Conservation (phyloP, 1,140 invertebrate genomes). For the Leptopilina boulardi region DNA sequence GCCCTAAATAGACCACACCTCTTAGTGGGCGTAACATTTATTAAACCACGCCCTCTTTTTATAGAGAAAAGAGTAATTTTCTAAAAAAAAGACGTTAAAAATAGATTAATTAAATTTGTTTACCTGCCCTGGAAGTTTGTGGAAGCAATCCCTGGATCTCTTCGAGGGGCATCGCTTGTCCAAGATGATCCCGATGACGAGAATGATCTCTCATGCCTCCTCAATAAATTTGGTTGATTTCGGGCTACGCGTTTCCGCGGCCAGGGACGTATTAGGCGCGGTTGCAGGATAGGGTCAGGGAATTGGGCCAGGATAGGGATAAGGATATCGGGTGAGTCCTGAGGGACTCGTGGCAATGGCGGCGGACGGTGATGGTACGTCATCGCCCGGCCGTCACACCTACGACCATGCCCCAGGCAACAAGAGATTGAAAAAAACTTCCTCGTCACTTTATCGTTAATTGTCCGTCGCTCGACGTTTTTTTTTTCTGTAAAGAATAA, state of each 20-base stretch:
- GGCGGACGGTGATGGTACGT: conserved; percentile 66
- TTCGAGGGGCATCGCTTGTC: conserved; percentile 68
- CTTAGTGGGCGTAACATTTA: too few species aligned
- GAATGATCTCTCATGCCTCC: conserved; percentile 68
- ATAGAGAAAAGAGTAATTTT: too few species aligned
- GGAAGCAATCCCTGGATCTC: conserved; percentile 68
- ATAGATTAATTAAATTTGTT: neutral
- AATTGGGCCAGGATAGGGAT: conserved; percentile 47
- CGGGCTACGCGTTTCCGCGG: conserved; percentile 5
- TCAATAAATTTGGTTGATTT: conserved; percentile 22
- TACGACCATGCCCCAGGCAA: conserved; percentile 63
- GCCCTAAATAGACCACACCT: too few species aligned
- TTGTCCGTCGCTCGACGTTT: too few species aligned
- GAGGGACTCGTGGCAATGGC: conserved; percentile 65
- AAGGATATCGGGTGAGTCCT: conserved; percentile 58
- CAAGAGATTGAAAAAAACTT: conserved; percentile 45
- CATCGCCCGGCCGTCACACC: conserved; percentile 71
- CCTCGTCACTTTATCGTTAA: neutral
- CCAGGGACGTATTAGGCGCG: neutral
- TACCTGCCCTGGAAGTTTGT: conserved; percentile 68
- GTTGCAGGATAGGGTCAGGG: conserved; percentile 44
- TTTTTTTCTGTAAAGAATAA: too few species aligned
- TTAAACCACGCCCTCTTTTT: too few species aligned
- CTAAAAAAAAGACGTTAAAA: too few species aligned
- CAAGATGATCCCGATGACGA: conserved; percentile 66